Evolutionary conservation across 2,797 vertebrate genomes (phyloP), one percentile per base, ranked within the genome.

Genomic region (Silurus aristotelis): DNA sequence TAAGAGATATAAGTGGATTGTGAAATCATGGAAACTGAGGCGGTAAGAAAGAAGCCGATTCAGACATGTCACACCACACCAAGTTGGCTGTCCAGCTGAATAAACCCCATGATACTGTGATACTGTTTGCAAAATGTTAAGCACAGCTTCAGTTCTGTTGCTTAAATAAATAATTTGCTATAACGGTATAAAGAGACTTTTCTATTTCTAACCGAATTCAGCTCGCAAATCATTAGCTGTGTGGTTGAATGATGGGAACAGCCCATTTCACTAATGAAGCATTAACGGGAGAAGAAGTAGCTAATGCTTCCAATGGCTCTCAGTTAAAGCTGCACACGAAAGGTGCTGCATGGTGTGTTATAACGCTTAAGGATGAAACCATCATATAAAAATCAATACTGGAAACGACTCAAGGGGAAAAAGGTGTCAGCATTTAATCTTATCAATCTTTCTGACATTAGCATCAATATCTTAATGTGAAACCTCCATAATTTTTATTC

Each of bases 321-420:
- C 85, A 90, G 92, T 92, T 92, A 87, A 87, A 83, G 73, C 58
- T 80, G 85, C 82, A 82, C 70, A 84, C 84, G 83, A 63, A 87
- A 91, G 79, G 91, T 90, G 88, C 89, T 72, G 82, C 80, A 46
- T 56, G 10, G 76, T 92, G 73, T 92, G 91, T 93, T 93, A 91
- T 92, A 92, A 93, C 88, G 90, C 93, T 93, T 91, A 91, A 91
- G 91, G 91, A 95, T 92, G 91, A 90, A 93, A 93, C 80, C 90
- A 87, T 93, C 87, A 92, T 93, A 90, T 90, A 61, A 89, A 94
- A 94, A 95, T 94, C 94, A 93, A 94, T 95, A 90, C 43, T 76
- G 88, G 85, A 91, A 88, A 88, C 91, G 89, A 86, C 89, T 86
- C 84, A 89, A 89, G 87, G 43, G 7, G 43, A 46, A 48, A 66